Base-by-base conservation (phyloP, 2,797 vertebrate species). In the Manis pentadactyla region DNA sequence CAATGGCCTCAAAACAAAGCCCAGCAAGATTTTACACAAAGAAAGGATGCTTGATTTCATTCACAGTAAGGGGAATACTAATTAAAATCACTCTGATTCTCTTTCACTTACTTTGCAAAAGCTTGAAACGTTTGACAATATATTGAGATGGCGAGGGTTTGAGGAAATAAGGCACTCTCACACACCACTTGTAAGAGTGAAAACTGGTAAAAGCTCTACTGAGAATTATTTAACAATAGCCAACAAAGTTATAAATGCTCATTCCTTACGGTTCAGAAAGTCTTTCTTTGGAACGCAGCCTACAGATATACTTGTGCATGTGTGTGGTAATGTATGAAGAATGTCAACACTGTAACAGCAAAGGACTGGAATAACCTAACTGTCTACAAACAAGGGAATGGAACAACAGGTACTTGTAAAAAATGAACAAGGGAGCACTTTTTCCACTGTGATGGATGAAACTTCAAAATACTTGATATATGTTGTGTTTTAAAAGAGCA, bases 81-180 rank as follows among this genome's bases (percentile, higher is more conserved):
- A 84, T 71, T 73, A 82, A 89, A 92, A 87, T 59, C 85, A 77
- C 19, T 94, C 17, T 64, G 53, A n/a, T 81, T 86, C 63, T 88
- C 42, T 90, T 97, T 83, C 49, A 15, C n/a, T 91, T 68, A 85
- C 51, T 78, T 83, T 79, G 46, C 29, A 77, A 94, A 93, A 92
- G 85, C 53, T 61, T 17, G 7, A 92, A 78, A 83, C 3, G 9
- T 61, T 0, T 82, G 17, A 95, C 61, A 69, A 81, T 23, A 57
- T 46, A 51, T 53, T 77, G 64, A 89, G 25, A 55, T 68, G 55
- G 59, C 39, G 86, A 63, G 34, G 25, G 29, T 46, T 71, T 88
- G 42, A 53, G 83, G 64, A 94, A 96, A 69, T 17, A 88, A 88
- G 39, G 34, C n/a, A 68, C 49, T 66, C 73, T 84, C 39, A 42